These are phyloP conservation scores for Busseola fusca DNA, from an alignment of 2,888 invertebrate species.

Conservation along the genomic window DNA sequence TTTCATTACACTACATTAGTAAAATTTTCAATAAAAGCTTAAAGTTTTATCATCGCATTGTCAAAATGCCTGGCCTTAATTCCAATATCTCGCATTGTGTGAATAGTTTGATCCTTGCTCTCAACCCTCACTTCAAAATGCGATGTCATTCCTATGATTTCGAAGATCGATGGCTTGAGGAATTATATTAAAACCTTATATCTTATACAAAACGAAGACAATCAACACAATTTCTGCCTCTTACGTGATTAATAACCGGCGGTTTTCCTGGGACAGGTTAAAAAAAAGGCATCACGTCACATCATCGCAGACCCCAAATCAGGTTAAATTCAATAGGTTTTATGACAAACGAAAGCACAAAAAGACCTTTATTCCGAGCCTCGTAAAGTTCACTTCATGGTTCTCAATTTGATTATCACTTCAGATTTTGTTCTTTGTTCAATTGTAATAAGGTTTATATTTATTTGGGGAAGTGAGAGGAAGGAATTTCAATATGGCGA, in stretches of 20 bases:
- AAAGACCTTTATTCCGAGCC: slow-evolving; percentile 70
- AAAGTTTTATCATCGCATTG: slow-evolving; percentile 23
- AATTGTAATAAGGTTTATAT: slow-evolving; percentile 69
- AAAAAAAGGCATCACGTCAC: slow-evolving; percentile 78
- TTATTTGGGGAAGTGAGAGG: slow-evolving; percentile 66
- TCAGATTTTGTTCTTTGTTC: slow-evolving; percentile 67
- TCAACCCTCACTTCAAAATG: slow-evolving; percentile 29
- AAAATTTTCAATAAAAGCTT: slow-evolving; percentile 12
- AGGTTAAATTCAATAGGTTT: slow-evolving; percentile 79
- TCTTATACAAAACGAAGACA: slow-evolving; percentile 47
- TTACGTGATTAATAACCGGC: slow-evolving; percentile 79
- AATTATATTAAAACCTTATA: slow-evolving; percentile 36
- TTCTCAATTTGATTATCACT: slow-evolving; percentile 44
- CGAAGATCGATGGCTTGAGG: slow-evolving; percentile 23
- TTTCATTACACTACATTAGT: not conserved
- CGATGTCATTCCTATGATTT: slow-evolving; percentile 21
- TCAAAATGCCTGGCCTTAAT: slow-evolving; percentile 26
- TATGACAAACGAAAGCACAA: slow-evolving; percentile 69
- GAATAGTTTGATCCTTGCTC: slow-evolving; percentile 29
- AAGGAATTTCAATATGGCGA: slow-evolving; percentile 83
- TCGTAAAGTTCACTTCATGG: slow-evolving; percentile 73
- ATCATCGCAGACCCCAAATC: slow-evolving; percentile 80
- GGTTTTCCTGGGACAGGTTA: slow-evolving; percentile 72
- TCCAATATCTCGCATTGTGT: slow-evolving; percentile 18
- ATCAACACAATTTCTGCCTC: slow-evolving; percentile 53